Base-by-base conservation (phyloP, 1,140 invertebrate species). In the Conus ventricosus region DNA sequence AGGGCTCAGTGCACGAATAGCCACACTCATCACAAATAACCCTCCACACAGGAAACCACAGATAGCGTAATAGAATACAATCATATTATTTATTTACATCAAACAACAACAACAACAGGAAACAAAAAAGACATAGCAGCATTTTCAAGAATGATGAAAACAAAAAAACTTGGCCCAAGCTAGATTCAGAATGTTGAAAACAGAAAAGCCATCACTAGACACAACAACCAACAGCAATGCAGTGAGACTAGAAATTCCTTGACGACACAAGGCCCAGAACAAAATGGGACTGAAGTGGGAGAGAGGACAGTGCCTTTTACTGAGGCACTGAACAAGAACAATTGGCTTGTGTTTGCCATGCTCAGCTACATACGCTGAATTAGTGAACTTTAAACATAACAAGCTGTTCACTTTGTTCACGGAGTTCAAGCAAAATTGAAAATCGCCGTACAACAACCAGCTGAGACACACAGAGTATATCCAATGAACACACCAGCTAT, bases 131-230 rank as follows among this genome's bases (percentile, higher is more conserved):
- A 54, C 17, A 54, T 55, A 54, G 80, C 51, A 81, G 80, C 39
- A 54, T 10, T 54, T 53, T 54, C 10, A 81, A 54, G 17, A 54
- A 51, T 39, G 15, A 81, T 81, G 80, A 81, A 51, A 51, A 20
- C 2, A 54, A 8, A n/a, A 5, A 17, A 81, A 23, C 76, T 81
- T 81, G 80, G 80, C 80, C 80, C 80, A 81, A 51, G 80, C 51
- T 81, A 53, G 51, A 81, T 81, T 55, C 13, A 54, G 80, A 81
- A 81, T 81, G 80, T 81, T 23, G 6, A 39, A 10, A 81, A 81
- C 76, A 78, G 27, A 81, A 81, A 51, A 81, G 15, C 25, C 39
- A 81, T 23, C 51, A 54, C 15, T 81, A 54, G 4, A 54, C 80
- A 54, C 20, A 71, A 71, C 67, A 71, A 23, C 67, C 6, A 20